phyloP scores from a whole-genome alignment of 2,888 invertebrate genomes.

The Synanthedon vespiformis region DNA sequence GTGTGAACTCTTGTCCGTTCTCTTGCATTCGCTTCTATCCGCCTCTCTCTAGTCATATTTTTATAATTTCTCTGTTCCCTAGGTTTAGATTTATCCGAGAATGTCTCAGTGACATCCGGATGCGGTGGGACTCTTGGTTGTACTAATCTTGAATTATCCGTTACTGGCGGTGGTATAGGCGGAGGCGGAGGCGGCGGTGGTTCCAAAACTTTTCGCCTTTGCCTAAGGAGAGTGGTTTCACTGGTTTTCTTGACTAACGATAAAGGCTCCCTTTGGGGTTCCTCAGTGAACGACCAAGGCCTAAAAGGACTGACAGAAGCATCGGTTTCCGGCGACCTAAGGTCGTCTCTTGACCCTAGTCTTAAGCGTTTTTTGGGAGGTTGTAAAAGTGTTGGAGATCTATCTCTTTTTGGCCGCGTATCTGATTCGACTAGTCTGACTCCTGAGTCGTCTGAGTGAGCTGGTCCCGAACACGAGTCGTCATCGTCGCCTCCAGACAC shows the following conservation, averaged over 20 bases:
- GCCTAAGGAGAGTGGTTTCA: slow-evolving; percentile 39
- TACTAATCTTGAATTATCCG: slow-evolving; percentile 29
- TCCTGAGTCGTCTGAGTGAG: slow-evolving; percentile 66
- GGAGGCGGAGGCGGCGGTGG: slow-evolving; percentile 35
- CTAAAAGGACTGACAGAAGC: slow-evolving; percentile 68
- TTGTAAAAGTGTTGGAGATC: slow-evolving; percentile 44
- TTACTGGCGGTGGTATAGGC: slow-evolving; percentile 26
- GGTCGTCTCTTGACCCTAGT: slow-evolving; percentile 47
- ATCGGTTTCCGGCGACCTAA: slow-evolving; percentile 51
- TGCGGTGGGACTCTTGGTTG: slow-evolving; percentile 67
- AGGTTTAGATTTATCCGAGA: slow-evolving; percentile 33
- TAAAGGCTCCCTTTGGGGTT: slow-evolving; percentile 75
- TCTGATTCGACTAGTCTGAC: slow-evolving; percentile 51
- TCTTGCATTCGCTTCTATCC: slow-evolving; percentile 94
- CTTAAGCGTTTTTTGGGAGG: slow-evolving; percentile 81
- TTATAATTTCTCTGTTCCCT: slow-evolving; percentile 90
- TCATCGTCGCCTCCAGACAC: slow-evolving; percentile 81
- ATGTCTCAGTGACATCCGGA: slow-evolving; percentile 52
- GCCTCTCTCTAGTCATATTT: slow-evolving; percentile 92
- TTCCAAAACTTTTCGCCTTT: slow-evolving; percentile 42
- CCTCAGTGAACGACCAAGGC: slow-evolving; percentile 74
- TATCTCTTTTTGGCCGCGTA: slow-evolving; percentile 70
- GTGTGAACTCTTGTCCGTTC: slow-evolving; percentile 95
- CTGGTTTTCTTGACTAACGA: slow-evolving; percentile 69
- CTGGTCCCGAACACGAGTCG: slow-evolving; percentile 67